A percentile compares a stretch with the other conserved stretches of the same genome.
Evolutionary conservation across 2,113 vertebrate species (phyloP).

Genomic region (Oreotrochilus melanogaster): DNA sequence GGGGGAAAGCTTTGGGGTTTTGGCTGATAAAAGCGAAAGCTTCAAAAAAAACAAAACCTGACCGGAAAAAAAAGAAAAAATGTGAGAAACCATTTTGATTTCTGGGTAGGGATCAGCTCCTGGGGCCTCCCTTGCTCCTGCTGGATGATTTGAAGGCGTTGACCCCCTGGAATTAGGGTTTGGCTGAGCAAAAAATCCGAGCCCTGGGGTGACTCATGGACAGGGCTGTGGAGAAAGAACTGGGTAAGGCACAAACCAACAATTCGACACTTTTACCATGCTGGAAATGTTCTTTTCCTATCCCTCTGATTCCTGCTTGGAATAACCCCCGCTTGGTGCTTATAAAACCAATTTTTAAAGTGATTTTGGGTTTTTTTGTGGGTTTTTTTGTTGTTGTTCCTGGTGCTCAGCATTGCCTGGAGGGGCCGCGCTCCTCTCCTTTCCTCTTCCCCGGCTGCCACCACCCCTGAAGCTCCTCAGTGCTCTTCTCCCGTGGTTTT

Average conservation of each 20-base stretch:
- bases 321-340: not conserved
- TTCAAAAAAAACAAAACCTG: not conserved
- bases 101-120: not conserved
- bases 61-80: no score
- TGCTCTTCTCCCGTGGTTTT: not conserved
- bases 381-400: not conserved
- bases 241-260: not conserved
- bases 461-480: not conserved
- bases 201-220: constrained; percentile 21
- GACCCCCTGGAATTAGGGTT: not conserved
- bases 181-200: not conserved
- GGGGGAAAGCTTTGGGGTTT: rapidly evolving
- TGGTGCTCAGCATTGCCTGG: rapidly evolving
- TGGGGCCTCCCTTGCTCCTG: not conserved
- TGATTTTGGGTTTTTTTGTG: not conserved
- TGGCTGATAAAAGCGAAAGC: no score
- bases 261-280: no score
- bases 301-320: no score
- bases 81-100: not conserved
- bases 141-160: not conserved
- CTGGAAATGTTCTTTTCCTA: no score
- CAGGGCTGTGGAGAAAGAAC: rapidly evolving
- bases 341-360: not conserved
- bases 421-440: not conserved
- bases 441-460: not conserved